Conservation (phyloP, 2,113 vertebrate genomes). For the Triplophysa dalaica region DNA sequence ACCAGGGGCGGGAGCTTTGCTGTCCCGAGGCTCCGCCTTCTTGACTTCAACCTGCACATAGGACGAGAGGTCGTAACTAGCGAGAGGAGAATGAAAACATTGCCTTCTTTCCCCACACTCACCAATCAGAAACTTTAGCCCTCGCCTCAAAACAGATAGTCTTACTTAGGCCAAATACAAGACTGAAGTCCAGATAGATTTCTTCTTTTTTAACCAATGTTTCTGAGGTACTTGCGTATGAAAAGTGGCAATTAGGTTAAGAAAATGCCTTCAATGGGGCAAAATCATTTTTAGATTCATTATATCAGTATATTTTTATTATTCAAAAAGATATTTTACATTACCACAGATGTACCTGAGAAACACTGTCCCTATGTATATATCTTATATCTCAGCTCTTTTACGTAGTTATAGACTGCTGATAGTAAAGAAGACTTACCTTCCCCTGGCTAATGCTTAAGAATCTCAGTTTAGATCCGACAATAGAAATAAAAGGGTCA, state of each 20-base stretch:
- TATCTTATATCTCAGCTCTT: conserved; percentile 56
- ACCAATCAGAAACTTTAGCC: conserved; percentile 47
- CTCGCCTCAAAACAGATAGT: conserved; percentile 58
- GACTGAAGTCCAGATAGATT: conserved; percentile 41
- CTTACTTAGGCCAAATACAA: conserved; percentile 73
- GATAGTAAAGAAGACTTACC: conserved; percentile 97
- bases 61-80: conserved; percentile 78
- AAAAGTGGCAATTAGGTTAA: conserved; percentile 12
- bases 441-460: conserved; percentile 94
- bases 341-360: conserved; percentile 80
- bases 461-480: conserved; percentile 86
- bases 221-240: conserved; percentile 86
- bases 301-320: neutral
- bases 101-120: conserved; percentile 39
- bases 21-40: conserved; percentile 94
- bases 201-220: conserved; percentile 73
- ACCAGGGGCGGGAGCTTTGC: conserved; percentile 88
- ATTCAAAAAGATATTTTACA: neutral
- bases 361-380: conserved; percentile 78
- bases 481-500: conserved; percentile 85
- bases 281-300: too few species aligned
- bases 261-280: neutral
- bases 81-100: conserved; percentile 69
- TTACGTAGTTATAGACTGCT: conserved; percentile 76
- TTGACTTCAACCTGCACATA: conserved; percentile 98